phyloP scores from a whole-genome alignment of 2,113 vertebrate genomes.

The Periophthalmus modestus region DNA sequence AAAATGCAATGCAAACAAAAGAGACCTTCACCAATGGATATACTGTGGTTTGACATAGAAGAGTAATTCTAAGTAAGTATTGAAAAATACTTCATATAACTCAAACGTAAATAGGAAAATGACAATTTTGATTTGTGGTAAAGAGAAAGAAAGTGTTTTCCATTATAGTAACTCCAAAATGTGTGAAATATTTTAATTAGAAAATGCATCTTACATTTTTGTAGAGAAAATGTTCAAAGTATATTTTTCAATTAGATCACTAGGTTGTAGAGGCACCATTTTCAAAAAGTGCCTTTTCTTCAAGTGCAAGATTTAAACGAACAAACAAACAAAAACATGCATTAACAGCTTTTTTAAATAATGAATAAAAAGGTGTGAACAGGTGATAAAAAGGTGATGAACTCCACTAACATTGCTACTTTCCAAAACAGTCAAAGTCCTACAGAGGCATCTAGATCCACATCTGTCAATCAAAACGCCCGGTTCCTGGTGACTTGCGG shows the following conservation, averaged over 20 bases:
- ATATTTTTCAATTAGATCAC: background rate
- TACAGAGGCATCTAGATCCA: conserved; percentile 21
- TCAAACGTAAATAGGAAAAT: too few species aligned
- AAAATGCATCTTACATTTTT: background rate
- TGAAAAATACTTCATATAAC: too few species aligned
- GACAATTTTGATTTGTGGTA: too few species aligned
- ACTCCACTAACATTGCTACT: conserved; percentile 18
- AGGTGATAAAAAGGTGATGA: conserved; percentile 6
- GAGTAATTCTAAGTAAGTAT: background rate
- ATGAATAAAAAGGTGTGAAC: background rate
- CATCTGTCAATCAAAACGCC: conserved; percentile 44
- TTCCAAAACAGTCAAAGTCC: conserved; percentile 54
- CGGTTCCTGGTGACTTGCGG: conserved; percentile 57
- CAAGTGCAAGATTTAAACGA: background rate
- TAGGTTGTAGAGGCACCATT: background rate
- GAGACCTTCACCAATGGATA: background rate
- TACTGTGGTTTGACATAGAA: background rate
- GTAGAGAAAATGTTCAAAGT: background rate
- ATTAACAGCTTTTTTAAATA: background rate
- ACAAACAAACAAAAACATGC: too few species aligned
- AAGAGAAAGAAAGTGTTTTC: too few species aligned
- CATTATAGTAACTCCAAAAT: too few species aligned
- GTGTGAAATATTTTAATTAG: background rate
- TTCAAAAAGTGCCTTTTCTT: background rate
- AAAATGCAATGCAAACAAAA: background rate